Conservation (phyloP, 2,113 vertebrate species). For the Oreotrochilus melanogaster region DNA sequence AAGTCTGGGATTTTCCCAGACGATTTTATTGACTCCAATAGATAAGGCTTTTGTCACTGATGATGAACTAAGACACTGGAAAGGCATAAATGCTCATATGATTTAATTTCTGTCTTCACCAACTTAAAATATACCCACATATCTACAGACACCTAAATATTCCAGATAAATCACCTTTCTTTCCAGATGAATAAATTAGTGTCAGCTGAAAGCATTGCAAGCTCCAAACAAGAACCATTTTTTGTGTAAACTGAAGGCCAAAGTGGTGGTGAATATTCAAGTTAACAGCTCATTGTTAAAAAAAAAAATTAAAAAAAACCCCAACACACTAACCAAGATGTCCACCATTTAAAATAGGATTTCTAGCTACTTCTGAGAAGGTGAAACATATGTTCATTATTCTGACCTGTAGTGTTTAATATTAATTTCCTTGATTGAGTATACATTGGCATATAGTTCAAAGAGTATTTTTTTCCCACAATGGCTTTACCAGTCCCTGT, state of each 20-base stretch:
- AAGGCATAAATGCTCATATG: not conserved
- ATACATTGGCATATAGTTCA: conserved; percentile 9
- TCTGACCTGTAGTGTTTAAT: conserved; percentile 6
- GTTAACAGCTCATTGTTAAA: not conserved
- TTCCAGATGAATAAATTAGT: not conserved
- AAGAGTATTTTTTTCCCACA: not conserved
- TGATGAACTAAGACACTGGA: not conserved
- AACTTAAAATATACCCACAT: not conserved
- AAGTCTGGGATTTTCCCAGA: not conserved
- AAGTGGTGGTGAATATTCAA: not conserved
- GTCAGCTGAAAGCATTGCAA: not conserved
- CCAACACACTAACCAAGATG: not conserved
- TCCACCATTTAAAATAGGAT: not conserved
- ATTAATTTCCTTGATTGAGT: conserved; percentile 15
- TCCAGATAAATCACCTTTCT: not conserved
- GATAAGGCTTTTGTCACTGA: not conserved
- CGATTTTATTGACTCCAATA: not conserved
- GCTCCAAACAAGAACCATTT: not conserved
- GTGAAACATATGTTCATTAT: not conserved
- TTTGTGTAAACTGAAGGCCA: not conserved
- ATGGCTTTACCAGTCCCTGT: conserved; percentile 4
- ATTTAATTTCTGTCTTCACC: not conserved
- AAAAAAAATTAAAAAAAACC: too few species aligned
- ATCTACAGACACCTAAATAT: not conserved
- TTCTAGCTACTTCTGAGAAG: not conserved